Percentiles rank a stretch among this genome's conserved stretches.
phyloP scores from a whole-genome alignment of 2,888 invertebrate genomes.

The Nineta flava region DNA sequence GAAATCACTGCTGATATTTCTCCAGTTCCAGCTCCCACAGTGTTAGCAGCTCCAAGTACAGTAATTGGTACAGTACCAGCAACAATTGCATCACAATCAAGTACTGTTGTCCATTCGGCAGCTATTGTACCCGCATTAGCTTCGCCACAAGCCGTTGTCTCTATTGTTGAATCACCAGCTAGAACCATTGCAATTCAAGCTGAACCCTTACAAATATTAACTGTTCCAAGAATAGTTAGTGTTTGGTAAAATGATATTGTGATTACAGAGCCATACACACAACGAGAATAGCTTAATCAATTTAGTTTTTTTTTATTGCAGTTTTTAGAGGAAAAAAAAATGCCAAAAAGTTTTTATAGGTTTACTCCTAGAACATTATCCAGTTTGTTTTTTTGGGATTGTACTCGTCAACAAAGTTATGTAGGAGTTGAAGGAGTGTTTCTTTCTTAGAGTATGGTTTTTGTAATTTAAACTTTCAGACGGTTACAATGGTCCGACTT shows the following conservation, averaged over 20 bases:
- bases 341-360: no score
- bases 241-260: background rate
- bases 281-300: no score
- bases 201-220: background rate
- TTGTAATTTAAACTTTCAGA: no score
- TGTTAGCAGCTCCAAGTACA: background rate
- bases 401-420: no score
- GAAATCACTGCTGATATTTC: background rate
- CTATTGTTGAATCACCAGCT: background rate
- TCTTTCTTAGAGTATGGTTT: no score
- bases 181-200: background rate
- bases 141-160: background rate
- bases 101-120: slow-evolving; percentile 12
- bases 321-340: no score
- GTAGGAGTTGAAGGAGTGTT: no score
- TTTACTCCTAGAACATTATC: no score
- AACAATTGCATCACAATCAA: slow-evolving; percentile 13
- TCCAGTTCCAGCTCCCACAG: background rate
- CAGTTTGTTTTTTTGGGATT: no score
- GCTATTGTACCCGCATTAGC: slow-evolving; percentile 8
- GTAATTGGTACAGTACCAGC: slow-evolving; percentile 12
- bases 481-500: no score
- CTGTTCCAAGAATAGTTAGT: background rate
- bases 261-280: no score
- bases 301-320: no score